phyloP scores from a whole-genome alignment of 2,113 vertebrate species.

The Engystomops pustulosus region DNA sequence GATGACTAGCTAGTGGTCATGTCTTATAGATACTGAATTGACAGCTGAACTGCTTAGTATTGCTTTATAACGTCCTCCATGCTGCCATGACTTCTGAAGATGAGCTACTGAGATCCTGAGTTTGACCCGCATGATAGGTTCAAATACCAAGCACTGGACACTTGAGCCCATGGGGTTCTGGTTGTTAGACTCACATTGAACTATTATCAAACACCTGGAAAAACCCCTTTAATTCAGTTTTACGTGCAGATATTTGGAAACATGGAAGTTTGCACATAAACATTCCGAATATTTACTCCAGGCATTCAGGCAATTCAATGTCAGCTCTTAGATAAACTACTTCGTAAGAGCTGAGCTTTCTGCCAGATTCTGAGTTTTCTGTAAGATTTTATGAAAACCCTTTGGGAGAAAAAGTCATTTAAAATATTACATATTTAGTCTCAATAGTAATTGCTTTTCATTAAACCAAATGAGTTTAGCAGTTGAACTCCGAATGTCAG shows the following conservation, averaged over 20 bases:
- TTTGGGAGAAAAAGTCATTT: background rate
- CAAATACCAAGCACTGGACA: too few species aligned
- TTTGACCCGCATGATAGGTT: too few species aligned
- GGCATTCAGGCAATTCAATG: background rate
- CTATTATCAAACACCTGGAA: too few species aligned
- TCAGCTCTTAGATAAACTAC: background rate
- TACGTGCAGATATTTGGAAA: background rate
- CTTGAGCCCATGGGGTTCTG: too few species aligned
- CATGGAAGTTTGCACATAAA: background rate
- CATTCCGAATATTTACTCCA: background rate
- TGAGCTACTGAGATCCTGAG: too few species aligned
- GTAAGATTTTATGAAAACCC: background rate
- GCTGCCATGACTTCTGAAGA: too few species aligned
- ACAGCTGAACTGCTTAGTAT: too few species aligned
- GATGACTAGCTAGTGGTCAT: too few species aligned
- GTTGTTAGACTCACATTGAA: too few species aligned
- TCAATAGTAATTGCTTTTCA: conserved; percentile 31
- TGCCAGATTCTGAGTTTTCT: background rate
- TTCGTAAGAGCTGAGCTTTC: background rate
- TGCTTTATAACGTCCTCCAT: too few species aligned
- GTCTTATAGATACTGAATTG: too few species aligned
- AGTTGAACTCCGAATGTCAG: conserved; percentile 19
- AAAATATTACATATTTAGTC: background rate
- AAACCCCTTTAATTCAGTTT: background rate
- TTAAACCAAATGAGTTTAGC: conserved; percentile 42